Base-by-base conservation (phyloP, 2,797 vertebrate species). In the Tamandua tetradactyla region DNA sequence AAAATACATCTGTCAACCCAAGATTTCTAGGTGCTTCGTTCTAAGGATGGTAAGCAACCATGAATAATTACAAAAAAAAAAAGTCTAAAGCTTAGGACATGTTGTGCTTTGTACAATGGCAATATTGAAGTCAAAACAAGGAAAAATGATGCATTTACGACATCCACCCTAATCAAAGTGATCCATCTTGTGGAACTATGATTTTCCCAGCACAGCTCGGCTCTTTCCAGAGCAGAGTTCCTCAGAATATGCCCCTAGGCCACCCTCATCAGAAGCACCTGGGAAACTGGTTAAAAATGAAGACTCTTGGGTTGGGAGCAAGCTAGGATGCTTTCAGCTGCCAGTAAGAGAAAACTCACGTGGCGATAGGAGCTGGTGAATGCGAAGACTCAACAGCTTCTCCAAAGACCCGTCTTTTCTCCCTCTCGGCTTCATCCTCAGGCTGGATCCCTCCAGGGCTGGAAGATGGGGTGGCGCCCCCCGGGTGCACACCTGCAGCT, bases 21-120 rank as follows among this genome's bases (percentile, higher is more conserved):
- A 76, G 76, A 84, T 94, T 90, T 94, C 37, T 12, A 90, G 59
- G 35, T 89, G 42, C 37, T 80, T 71, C 55, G 68, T 57, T 89
- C 69, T 82, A 57, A 59, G 30, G 47, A 55, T 72, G n/a, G 52
- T n/a, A 89, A 89, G 25, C 37, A 61, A 59, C 76, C 52, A 71
- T 40, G 90, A 92, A 72, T 59, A 75, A 87, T 23, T 69, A 62
- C 42, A 10, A 3, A 85, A 74, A 85, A 68, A 84, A 30, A 71
- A 71, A 82, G 68, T 71, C 27, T 88, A 79, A 49, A 75, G 22
- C n/a, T 15, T 42, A 72, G 61, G 55, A 20, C 66, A 57, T 12
- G 30, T 79, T 57, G 66, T 85, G 5, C 30, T 95, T 92, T 18
- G 30, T 64, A 78, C 32, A 78, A 82, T 66, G 89, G 42, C 62